Conservation (phyloP, 2,888 invertebrate species). For the Melinaea menophilus region DNA sequence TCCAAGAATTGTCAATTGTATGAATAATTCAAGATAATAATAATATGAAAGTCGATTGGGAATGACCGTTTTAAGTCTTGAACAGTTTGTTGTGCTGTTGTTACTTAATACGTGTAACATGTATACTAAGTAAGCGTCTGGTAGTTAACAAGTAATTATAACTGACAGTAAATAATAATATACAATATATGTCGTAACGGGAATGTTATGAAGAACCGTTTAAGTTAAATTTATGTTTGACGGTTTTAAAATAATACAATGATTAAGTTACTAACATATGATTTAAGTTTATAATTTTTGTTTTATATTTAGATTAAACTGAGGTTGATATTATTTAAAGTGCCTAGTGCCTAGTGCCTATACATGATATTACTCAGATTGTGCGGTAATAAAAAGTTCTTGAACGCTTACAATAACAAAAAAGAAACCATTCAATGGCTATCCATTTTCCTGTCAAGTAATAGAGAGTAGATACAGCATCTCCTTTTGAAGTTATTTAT, state of each 20-base stretch:
- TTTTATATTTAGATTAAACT: no score
- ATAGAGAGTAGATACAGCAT: slow-evolving; percentile 9
- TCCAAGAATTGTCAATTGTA: slow-evolving; percentile 37
- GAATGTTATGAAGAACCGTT: not conserved
- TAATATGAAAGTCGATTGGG: not conserved
- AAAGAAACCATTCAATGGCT: slow-evolving; percentile 13
- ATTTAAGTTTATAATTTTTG: no score
- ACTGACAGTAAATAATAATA: slow-evolving; percentile 3
- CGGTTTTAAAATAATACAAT: no score
- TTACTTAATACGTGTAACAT: not conserved
- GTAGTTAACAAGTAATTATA: slow-evolving; percentile 4
- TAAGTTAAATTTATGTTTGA: no score
- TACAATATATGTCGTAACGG: slow-evolving; percentile 1
- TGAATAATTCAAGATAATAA: not conserved
- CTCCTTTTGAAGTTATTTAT: slow-evolving; percentile 13
- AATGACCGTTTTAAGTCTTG: not conserved
- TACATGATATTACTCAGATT: not conserved
- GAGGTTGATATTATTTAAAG: no score
- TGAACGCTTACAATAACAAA: slow-evolving; percentile 9
- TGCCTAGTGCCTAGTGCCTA: no score
- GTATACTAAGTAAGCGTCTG: not conserved
- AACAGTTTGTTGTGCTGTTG: not conserved
- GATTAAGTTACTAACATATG: no score
- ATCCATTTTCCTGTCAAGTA: slow-evolving; percentile 14
- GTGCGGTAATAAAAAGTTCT: slow-evolving; percentile 13